A percentile compares a stretch with the other conserved stretches of the same genome.
These are phyloP conservation scores for Eulacestoma nigropectus DNA, from an alignment of 2,113 vertebrate genomes.

Conservation along the genomic window DNA sequence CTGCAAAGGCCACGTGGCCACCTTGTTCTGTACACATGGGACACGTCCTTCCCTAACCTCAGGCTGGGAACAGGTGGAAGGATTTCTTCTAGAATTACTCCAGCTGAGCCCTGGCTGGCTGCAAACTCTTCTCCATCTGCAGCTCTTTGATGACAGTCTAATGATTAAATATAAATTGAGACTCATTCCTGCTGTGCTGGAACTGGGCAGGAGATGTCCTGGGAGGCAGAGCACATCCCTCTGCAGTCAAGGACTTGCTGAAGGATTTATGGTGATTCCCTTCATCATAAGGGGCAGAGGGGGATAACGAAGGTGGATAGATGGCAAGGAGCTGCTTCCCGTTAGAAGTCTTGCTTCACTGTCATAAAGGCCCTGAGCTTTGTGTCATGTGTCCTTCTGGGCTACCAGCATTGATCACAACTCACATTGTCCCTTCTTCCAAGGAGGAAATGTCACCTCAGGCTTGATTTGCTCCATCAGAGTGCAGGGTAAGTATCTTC, in stretches of 20 bases:
- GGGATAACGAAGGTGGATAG: neutral
- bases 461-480: neutral
- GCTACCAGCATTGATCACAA: neutral
- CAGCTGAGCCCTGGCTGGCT: slow-evolving; percentile 15
- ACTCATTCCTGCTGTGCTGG: neutral
- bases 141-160: neutral
- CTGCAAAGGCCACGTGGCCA: neutral
- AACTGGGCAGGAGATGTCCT: neutral
- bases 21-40: rapidly evolving
- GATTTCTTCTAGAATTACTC: slow-evolving; percentile 46
- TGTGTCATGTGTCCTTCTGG: neutral
- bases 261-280: neutral
- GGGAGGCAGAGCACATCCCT: neutral
- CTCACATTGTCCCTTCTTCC: neutral
- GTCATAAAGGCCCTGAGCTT: neutral
- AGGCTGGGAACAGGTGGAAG: slow-evolving; percentile 27
- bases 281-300: neutral
- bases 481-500: rapidly evolving
- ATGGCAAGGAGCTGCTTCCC: neutral
- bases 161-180: neutral
- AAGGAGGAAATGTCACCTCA: neutral
- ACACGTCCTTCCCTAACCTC: slow-evolving; percentile 4
- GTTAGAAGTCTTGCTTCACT: neutral
- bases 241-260: neutral
- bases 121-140: neutral